Conservation (phyloP, 2,113 vertebrate genomes). For the Tachuris rubrigastra region DNA sequence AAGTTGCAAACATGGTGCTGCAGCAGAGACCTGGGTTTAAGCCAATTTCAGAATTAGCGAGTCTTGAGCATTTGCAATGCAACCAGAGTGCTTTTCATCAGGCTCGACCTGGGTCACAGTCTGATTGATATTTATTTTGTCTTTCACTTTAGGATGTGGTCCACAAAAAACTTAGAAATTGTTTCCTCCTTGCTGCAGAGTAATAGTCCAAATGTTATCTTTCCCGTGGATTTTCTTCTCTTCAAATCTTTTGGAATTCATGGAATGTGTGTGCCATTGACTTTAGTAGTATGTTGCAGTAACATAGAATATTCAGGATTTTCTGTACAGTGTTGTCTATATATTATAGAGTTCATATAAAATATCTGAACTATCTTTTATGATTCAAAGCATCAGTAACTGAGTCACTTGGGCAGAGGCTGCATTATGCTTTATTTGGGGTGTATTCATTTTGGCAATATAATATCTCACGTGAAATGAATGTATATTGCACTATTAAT, state of each 20-base stretch:
- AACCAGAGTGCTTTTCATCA: not conserved
- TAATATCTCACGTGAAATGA: conserved; percentile 24
- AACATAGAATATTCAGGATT: not conserved
- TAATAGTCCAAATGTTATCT: not conserved
- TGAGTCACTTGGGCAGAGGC: not conserved
- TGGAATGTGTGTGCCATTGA: not conserved
- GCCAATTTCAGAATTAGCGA: not conserved
- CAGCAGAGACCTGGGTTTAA: conserved; percentile 1
- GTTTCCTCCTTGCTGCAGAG: not conserved
- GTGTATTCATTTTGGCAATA: not conserved
- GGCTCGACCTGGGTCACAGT: not conserved
- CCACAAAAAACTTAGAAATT: not conserved
- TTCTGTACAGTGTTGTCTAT: not conserved
- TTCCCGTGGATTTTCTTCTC: not conserved
- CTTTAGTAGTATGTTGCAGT: not conserved
- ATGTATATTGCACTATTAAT: conserved; percentile 39
- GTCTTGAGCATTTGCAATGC: not conserved
- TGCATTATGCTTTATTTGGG: not conserved
- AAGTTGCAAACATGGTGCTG: not conserved
- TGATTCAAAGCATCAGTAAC: not conserved
- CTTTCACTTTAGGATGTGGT: not conserved
- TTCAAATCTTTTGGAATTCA: not conserved
- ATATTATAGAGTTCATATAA: not conserved
- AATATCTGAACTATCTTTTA: not conserved
- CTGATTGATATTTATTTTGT: not conserved